Conservation (phyloP, 1,140 invertebrate genomes). For the Ceratina australensis region DNA sequence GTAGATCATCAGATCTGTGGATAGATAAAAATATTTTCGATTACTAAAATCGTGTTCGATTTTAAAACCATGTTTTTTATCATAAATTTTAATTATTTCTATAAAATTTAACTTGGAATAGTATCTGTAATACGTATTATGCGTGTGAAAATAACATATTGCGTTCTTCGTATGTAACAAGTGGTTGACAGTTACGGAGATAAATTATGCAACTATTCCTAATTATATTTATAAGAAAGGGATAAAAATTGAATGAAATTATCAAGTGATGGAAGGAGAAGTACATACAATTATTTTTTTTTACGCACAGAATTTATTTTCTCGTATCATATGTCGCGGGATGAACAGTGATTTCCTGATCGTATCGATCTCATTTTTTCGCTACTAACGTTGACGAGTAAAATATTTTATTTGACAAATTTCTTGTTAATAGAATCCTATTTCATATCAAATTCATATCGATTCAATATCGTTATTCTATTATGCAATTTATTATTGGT, state of each 20-base stretch:
- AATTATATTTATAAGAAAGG: background rate
- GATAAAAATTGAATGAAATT: background rate
- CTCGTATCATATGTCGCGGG: background rate
- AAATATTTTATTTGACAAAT: background rate
- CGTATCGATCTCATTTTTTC: constrained; percentile 2
- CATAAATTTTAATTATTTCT: background rate
- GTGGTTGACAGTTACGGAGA: background rate
- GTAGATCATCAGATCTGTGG: too few species aligned
- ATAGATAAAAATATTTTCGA: background rate
- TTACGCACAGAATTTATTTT: background rate
- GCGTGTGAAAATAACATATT: background rate
- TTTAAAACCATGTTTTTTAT: background rate
- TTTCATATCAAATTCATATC: too few species aligned
- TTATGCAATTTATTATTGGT: too few species aligned
- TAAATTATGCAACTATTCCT: background rate
- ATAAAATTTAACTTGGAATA: background rate
- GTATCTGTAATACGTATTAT: constrained; percentile 6
- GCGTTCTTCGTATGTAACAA: constrained; percentile 9
- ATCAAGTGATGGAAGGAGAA: background rate
- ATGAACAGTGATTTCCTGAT: background rate
- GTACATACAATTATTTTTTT: constrained; percentile 5
- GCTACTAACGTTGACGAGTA: background rate
- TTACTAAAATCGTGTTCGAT: background rate
- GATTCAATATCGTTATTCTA: too few species aligned
- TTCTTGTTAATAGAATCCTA: too few species aligned